Base-by-base conservation (phyloP, 2,888 invertebrate species). In the Automeris io region DNA sequence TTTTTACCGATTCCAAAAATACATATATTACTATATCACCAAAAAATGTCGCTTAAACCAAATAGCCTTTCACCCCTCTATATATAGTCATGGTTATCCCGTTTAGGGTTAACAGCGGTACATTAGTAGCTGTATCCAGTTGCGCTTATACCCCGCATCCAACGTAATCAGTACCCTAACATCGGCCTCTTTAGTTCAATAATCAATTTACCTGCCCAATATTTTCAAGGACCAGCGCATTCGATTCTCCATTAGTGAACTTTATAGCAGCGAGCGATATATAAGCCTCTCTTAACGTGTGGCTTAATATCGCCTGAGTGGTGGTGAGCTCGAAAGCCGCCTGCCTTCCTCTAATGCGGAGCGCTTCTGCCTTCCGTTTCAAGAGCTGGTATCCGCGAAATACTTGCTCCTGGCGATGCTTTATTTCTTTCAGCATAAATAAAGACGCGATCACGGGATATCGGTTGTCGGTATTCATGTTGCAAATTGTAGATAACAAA, bases 201-300 rank as follows among this genome's bases (percentile, higher is more conserved):
- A n/a, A n/a, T n/a, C n/a, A n/a, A 13, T 38, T 41, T 56, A 82
- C 86, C 71, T 83, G 73, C 1, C 76, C 83, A 46, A 86, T 72
- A 57, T 79, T 85, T 45, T 86, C 87, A 13, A 85, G 62, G 4
- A 86, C 76, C 50, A 86, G 57, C 2, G 86, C 83, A 57, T 85
- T 82, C 2, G 85, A 81, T 29, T 86, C 83, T 2, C 86, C 86
- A 46, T 85, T 86, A 3, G 79, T 75, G 35, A 86, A 87, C 45
- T 85, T 87, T 2, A 86, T 70, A 11, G 81, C 83, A 1, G 87
- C 87, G 2, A 87, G 48, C 0, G 79, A 73, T 33, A 87, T 85
- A 39, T 81, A 87, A 0, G 86, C 86, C 47, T 86, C 85, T 38
- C 61, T 66, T 22, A 86, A 46, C 0, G 72, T 73, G 31, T 82